Percentiles rank a stretch among this genome's conserved stretches.
Evolutionary conservation across 2,888 invertebrate genomes (phyloP).

Genomic region (Schizotus pectinicornis): DNA sequence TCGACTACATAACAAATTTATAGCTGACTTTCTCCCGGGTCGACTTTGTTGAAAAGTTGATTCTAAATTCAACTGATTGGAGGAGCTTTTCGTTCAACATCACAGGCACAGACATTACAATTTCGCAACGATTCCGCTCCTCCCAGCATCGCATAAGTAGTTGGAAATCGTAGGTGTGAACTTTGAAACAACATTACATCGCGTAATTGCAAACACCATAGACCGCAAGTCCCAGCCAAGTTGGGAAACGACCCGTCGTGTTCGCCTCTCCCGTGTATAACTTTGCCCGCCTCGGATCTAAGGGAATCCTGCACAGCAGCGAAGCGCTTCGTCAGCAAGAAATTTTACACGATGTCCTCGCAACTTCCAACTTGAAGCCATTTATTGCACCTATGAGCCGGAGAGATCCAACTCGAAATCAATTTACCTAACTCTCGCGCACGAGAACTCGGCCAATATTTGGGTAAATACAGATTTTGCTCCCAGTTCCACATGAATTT

Average conservation of each 20-base stretch:
- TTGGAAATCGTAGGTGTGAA: conserved; percentile 22
- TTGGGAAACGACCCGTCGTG: conserved; percentile 10
- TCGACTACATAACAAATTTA: neutral
- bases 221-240: conserved; percentile 26
- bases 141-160: neutral
- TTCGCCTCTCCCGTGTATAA: conserved; percentile 14
- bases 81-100: neutral
- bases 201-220: conserved; percentile 32
- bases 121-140: neutral
- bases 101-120: neutral
- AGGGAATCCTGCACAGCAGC: conserved; percentile 9
- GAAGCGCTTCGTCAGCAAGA: conserved; percentile 16
- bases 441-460: too few relatives aligned
- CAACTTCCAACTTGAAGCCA: neutral
- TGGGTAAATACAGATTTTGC: too few relatives aligned
- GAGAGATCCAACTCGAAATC: too few relatives aligned
- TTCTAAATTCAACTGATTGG: neutral
- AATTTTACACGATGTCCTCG: conserved; percentile 16
- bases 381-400: too few relatives aligned
- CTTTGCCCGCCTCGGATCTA: conserved; percentile 12
- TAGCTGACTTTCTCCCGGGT: neutral
- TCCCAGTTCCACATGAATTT: too few relatives aligned
- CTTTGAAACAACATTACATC: conserved; percentile 29
- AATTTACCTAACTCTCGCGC: too few relatives aligned
- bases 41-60: neutral